Evolutionary conservation across 2,113 vertebrate genomes (phyloP).

Genomic region (Elachura formosa): DNA sequence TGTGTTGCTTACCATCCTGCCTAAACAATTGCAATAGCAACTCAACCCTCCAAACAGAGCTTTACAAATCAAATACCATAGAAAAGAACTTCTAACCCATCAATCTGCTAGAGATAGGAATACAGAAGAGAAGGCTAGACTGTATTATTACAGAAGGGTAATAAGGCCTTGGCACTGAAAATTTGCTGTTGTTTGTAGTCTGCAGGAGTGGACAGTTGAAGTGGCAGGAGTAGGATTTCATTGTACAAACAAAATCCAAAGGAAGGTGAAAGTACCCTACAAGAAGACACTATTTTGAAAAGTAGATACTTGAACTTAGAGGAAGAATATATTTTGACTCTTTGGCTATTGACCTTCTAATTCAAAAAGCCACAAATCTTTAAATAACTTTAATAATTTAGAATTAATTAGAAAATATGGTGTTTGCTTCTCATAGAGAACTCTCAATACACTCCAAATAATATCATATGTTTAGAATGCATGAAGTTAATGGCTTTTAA

Average conservation of each 20-base stretch:
- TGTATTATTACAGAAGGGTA: background rate
- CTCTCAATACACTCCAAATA: background rate
- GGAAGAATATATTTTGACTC: background rate
- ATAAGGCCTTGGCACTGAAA: background rate
- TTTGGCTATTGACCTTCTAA: background rate
- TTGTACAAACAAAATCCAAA: background rate
- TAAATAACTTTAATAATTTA: background rate
- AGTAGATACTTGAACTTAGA: background rate
- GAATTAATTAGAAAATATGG: background rate
- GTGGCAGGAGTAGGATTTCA: background rate
- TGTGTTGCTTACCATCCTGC: background rate
- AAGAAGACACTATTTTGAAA: background rate
- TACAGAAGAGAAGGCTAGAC: background rate
- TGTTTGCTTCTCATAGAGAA: background rate
- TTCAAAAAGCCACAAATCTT: background rate
- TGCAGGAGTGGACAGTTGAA: background rate
- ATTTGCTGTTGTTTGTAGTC: background rate
- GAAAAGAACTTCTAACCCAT: background rate
- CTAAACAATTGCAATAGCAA: background rate
- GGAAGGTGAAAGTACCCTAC: constrained; percentile 10
- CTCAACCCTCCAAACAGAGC: background rate
- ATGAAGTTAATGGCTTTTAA: background rate
- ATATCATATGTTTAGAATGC: background rate
- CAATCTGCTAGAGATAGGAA: background rate
- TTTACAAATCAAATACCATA: background rate